phyloP scores from a whole-genome alignment of 2,888 invertebrate species.

The Dynastes grantii region DNA sequence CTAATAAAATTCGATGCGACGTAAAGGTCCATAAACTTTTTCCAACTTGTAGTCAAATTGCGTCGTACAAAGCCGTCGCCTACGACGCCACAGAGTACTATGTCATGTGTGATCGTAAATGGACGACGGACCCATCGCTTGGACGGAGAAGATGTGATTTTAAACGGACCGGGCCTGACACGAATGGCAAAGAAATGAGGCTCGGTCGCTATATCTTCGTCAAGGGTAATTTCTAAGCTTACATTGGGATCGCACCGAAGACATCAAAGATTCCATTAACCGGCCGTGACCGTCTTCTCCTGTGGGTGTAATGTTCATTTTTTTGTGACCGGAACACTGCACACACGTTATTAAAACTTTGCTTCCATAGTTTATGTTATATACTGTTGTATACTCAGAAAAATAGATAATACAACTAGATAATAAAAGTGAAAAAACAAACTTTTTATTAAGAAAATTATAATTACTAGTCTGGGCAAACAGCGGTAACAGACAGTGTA shows the following conservation, averaged over 20 bases:
- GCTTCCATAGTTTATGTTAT: too few relatives aligned
- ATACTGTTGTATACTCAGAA: neutral
- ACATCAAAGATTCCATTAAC: constrained; percentile 43
- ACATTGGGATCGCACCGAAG: constrained; percentile 33
- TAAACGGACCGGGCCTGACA: constrained; percentile 41
- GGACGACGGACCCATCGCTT: constrained; percentile 35
- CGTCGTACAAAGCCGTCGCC: constrained; percentile 32
- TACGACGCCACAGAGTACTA: constrained; percentile 24
- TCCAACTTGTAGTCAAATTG: constrained; percentile 45
- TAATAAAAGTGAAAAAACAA: too few relatives aligned
- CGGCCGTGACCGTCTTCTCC: neutral
- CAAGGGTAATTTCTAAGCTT: constrained; percentile 44
- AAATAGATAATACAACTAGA: neutral
- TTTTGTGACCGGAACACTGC: neutral
- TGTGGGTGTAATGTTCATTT: constrained; percentile 4
- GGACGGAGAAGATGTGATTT: constrained; percentile 43
- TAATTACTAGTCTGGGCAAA: too few relatives aligned
- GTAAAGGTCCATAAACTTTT: constrained; percentile 43
- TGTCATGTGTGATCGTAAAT: constrained; percentile 42
- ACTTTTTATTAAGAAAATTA: too few relatives aligned
- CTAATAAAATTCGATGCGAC: constrained; percentile 42
- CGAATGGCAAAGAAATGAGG: constrained; percentile 17
- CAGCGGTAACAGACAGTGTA: too few relatives aligned
- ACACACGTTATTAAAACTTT: too few relatives aligned
- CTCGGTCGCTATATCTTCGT: constrained; percentile 41